phyloP scores from a whole-genome alignment of 2,113 vertebrate genomes.

The Siniperca knerii region DNA sequence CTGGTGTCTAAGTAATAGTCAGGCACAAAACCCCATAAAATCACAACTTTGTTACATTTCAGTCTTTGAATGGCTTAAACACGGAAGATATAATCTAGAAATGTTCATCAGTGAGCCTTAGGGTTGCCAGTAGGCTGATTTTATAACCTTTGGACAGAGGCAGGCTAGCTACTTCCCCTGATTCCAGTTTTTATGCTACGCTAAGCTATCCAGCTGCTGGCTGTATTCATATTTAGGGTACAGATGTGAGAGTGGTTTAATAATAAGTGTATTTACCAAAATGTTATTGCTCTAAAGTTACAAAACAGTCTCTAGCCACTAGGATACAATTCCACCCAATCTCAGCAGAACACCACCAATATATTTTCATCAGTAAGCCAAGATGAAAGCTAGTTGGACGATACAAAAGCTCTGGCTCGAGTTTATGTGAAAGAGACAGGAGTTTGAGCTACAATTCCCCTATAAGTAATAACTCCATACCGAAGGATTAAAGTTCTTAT shows the following conservation, averaged over 20 bases:
- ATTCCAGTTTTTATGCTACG: not conserved
- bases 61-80: not conserved
- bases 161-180: not conserved
- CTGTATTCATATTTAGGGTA: not conserved
- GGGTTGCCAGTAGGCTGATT: no score
- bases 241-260: not conserved
- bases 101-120: no score
- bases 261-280: not conserved
- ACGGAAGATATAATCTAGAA: no score
- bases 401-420: not conserved
- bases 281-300: not conserved
- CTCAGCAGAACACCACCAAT: not conserved
- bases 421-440: no score
- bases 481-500: not conserved
- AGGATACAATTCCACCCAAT: not conserved
- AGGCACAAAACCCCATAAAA: not conserved
- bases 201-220: not conserved
- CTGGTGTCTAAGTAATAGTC: not conserved
- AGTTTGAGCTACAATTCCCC: not conserved
- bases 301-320: not conserved
- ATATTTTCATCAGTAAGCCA: not conserved
- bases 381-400: not conserved
- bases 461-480: not conserved
- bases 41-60: not conserved
- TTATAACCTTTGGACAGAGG: not conserved